Conservation (phyloP, 2,113 vertebrate species). For the Lasiurus borealis region DNA sequence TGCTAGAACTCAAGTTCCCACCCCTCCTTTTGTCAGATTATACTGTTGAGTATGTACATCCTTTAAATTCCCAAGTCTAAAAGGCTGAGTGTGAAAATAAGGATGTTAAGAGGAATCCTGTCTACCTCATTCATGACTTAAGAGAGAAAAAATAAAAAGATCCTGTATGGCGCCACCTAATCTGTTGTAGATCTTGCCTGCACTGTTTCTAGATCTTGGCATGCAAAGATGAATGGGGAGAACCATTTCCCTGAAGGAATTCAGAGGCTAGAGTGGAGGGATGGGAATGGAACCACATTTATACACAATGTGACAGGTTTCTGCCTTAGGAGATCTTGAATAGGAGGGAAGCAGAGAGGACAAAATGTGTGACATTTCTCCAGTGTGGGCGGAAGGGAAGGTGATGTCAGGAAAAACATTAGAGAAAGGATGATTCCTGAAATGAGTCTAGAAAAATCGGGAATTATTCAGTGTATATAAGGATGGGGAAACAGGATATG, state of each 20-base stretch:
- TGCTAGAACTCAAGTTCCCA: not conserved
- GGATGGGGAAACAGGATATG: not conserved
- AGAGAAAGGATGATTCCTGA: not conserved
- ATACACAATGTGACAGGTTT: not conserved
- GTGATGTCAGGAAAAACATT: not conserved
- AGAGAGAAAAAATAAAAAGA: not conserved
- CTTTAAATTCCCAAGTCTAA: not conserved
- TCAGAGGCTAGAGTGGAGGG: not conserved
- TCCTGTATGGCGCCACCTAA: not conserved
- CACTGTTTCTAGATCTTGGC: not conserved
- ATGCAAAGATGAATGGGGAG: not conserved
- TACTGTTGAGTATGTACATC: not conserved
- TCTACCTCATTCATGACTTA: not conserved
- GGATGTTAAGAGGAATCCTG: not conserved
- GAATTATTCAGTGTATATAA: not conserved
- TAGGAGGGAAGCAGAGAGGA: not conserved
- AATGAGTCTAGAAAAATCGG: not conserved
- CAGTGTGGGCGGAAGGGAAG: not conserved
- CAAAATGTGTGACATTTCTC: not conserved
- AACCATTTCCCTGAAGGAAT: not conserved
- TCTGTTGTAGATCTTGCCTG: too few species aligned
- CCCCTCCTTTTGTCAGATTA: not conserved
- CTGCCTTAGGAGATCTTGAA: not conserved
- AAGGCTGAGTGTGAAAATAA: not conserved
- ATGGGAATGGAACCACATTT: not conserved